Evolutionary conservation across 1,140 invertebrate species (phyloP), one percentile per base, ranked within the genome.

Genomic region (Brachionus plicatilis): DNA sequence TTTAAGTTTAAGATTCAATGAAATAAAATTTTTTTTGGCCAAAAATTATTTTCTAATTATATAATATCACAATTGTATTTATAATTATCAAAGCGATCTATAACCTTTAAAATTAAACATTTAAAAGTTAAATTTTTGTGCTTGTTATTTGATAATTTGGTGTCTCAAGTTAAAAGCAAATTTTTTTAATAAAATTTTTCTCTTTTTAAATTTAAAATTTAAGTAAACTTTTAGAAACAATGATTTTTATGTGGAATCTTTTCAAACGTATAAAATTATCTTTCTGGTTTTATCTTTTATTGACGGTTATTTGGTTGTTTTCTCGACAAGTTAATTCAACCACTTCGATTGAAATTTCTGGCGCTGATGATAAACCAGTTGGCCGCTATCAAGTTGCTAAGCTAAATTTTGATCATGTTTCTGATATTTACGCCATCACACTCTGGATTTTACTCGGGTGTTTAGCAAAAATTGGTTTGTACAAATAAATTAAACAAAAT

Each of bases 401-500:
- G 37, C 75, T 84, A 11, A 72, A 84, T 75, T 84, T 47, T 60
- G 83, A 76, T 41, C 68, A 76, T 45, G 83, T 84, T 9, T 53
- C 83, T 7, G 68, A 84, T 84, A 27, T 76, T 1, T 84, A 84
- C 27, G 50, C 60, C 0, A 53, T 84, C 24, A 76, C 70, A 60
- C 45, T 75, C 7, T 84, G 83, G 83, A 84, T 84, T 84, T 45
- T 84, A 8, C 17, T 84, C 5, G 83, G 68, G 8, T 47, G 60
- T 7, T 53, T 84, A 27, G 66, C 83, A 0, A 84, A 84, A 76
- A 41, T 83, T 50, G 82, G 82, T 83, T 0, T 20, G 80, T 68
- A 33, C 3, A 45, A 41, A 12, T 17, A 56, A 41, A 47, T 5
- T 47, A 47, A n/a, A 20, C 1, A 50, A 47, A 20, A 8, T 45